These are phyloP conservation scores for Metalampra italica DNA, from an alignment of 2,888 invertebrate species.

Conservation along the genomic window DNA sequence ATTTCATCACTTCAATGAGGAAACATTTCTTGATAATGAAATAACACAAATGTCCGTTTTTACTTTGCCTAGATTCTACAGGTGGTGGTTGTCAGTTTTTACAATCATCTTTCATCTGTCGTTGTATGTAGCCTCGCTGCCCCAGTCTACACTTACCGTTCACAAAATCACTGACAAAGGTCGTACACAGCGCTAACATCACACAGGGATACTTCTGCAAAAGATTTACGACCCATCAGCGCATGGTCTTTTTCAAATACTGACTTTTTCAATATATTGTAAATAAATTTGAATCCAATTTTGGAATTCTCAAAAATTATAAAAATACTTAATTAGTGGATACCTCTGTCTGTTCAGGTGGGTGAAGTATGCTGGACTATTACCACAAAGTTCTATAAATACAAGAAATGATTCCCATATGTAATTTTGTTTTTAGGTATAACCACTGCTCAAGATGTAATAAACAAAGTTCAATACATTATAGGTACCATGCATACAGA, in stretches of 20 bases:
- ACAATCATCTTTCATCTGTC: slow-evolving; percentile 48
- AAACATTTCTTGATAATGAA: slow-evolving; percentile 28
- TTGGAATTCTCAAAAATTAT: slow-evolving; percentile 38
- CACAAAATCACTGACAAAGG: slow-evolving; percentile 79
- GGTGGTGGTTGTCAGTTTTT: slow-evolving; percentile 37
- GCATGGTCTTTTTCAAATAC: slow-evolving; percentile 53
- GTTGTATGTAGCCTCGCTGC: slow-evolving; percentile 53
- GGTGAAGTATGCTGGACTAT: slow-evolving; percentile 80
- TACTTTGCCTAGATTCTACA: slow-evolving; percentile 60
- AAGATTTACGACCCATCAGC: slow-evolving; percentile 87
- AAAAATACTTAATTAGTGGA: slow-evolving; percentile 68
- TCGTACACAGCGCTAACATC: slow-evolving; percentile 83
- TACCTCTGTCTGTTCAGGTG: slow-evolving; percentile 78
- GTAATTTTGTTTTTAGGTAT: slow-evolving; percentile 60
- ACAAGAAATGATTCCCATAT: slow-evolving; percentile 79
- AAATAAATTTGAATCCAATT: not conserved
- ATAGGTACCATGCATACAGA: too few species aligned
- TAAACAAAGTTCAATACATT: not conserved
- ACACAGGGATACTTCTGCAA: slow-evolving; percentile 87
- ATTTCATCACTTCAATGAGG: slow-evolving; percentile 37
- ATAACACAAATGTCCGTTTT: slow-evolving; percentile 51
- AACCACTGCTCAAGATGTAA: slow-evolving; percentile 50
- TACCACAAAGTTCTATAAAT: slow-evolving; percentile 81
- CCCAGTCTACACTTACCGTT: slow-evolving; percentile 84
- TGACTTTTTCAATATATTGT: slow-evolving; percentile 15